A percentile compares a stretch with the other conserved stretches of the same genome.
phyloP scores from a whole-genome alignment of 2,888 invertebrate genomes.

The Spisula solida region DNA sequence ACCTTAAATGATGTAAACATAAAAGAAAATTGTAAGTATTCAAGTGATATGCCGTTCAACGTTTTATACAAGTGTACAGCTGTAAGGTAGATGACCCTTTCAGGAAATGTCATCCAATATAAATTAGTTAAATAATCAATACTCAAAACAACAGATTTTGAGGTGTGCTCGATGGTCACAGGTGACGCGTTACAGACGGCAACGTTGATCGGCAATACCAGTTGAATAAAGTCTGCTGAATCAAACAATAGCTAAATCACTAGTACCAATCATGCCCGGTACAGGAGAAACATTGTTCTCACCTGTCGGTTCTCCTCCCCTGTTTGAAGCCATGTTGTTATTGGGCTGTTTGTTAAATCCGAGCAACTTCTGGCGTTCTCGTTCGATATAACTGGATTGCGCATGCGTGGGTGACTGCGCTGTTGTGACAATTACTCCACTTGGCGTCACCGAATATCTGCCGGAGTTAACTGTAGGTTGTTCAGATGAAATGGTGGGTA shows the following conservation, averaged over 20 bases:
- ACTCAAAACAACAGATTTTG: too few relatives aligned
- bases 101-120: too few relatives aligned
- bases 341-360: background rate
- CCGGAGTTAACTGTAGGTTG: background rate
- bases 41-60: too few relatives aligned
- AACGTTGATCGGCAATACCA: too few relatives aligned
- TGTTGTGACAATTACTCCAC: conserved; percentile 31
- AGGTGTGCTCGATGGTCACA: too few relatives aligned
- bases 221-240: too few relatives aligned
- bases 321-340: background rate
- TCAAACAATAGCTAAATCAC: conserved; percentile 24
- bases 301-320: background rate
- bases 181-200: too few relatives aligned
- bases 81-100: too few relatives aligned
- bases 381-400: conserved; percentile 57
- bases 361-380: conserved; percentile 48
- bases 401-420: background rate
- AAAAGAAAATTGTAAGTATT: too few relatives aligned
- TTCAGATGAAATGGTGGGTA: background rate
- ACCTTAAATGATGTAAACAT: too few relatives aligned
- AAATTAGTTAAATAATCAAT: too few relatives aligned
- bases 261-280: conserved; percentile 26
- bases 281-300: conserved; percentile 32
- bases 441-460: conserved; percentile 25
- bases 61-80: too few relatives aligned